A percentile compares a stretch with the other conserved stretches of the same genome.
Conservation (phyloP, 2,113 vertebrate genomes). For the Lagopus muta region DNA sequence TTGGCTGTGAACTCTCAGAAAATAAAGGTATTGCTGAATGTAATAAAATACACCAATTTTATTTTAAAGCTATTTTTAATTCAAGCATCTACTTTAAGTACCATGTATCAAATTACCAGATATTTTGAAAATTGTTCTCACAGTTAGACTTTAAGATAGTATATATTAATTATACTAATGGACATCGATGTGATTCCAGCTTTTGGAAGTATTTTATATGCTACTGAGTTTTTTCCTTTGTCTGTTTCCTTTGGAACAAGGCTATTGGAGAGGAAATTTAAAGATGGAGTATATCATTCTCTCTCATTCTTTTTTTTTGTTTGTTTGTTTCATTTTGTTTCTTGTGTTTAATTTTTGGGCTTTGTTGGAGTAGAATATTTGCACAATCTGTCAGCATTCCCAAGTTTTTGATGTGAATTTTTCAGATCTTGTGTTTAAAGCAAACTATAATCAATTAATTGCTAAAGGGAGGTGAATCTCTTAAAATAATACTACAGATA, state of each 20-base stretch:
- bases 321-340: not conserved
- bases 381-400: not conserved
- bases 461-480: not conserved
- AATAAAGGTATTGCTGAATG: not conserved
- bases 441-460: not conserved
- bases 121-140: not conserved
- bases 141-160: not conserved
- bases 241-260: not conserved
- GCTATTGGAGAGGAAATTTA: not conserved
- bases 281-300: not conserved
- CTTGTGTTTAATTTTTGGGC: not conserved
- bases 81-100: not conserved
- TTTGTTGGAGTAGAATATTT: not conserved
- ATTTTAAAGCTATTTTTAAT: not conserved
- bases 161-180: not conserved
- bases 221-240: not conserved
- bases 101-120: not conserved
- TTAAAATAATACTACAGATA: not conserved
- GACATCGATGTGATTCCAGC: not conserved
- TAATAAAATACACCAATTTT: not conserved
- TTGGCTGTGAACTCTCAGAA: not conserved
- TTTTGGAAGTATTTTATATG: not conserved
- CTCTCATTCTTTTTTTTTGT: rapidly evolving
- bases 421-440: not conserved
- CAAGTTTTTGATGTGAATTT: not conserved